phyloP scores from a whole-genome alignment of 2,888 invertebrate genomes.

The Fabriciana adippe region DNA sequence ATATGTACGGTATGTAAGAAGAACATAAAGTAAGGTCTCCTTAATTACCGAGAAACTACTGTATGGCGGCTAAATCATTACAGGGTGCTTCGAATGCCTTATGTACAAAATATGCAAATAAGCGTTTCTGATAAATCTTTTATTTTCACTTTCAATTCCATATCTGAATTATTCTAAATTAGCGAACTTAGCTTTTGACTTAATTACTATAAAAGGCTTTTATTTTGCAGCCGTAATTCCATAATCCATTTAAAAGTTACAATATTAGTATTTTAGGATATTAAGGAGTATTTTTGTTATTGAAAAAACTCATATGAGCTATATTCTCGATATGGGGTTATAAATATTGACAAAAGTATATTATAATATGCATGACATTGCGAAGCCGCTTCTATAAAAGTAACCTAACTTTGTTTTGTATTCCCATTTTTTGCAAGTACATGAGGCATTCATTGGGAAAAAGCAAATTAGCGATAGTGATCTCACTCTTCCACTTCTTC shows the following conservation, averaged over 20 bases:
- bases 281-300: background rate
- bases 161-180: conserved; percentile 14
- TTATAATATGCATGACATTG: conserved; percentile 22
- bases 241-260: background rate
- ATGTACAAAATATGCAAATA: conserved; percentile 51
- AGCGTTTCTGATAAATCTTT: conserved; percentile 16
- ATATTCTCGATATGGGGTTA: conserved; percentile 11
- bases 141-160: conserved; percentile 18
- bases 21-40: conserved; percentile 41
- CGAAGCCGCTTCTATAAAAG: conserved; percentile 29
- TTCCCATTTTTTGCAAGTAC: conserved; percentile 44
- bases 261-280: conserved; percentile 5
- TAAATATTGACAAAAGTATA: conserved; percentile 13
- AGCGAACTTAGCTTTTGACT: background rate
- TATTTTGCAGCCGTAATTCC: background rate
- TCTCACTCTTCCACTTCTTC: conserved; percentile 74
- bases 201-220: conserved; percentile 9
- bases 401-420: conserved; percentile 17
- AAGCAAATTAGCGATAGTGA: conserved; percentile 49
- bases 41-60: conserved; percentile 46
- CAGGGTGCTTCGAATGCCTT: conserved; percentile 61
- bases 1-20: conserved; percentile 53
- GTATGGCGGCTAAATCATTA: conserved; percentile 63
- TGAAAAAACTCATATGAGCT: background rate
- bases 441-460: conserved; percentile 54